Evolutionary conservation across 2,888 invertebrate genomes (phyloP).

Genomic region (Brassicogethes aeneus): DNA sequence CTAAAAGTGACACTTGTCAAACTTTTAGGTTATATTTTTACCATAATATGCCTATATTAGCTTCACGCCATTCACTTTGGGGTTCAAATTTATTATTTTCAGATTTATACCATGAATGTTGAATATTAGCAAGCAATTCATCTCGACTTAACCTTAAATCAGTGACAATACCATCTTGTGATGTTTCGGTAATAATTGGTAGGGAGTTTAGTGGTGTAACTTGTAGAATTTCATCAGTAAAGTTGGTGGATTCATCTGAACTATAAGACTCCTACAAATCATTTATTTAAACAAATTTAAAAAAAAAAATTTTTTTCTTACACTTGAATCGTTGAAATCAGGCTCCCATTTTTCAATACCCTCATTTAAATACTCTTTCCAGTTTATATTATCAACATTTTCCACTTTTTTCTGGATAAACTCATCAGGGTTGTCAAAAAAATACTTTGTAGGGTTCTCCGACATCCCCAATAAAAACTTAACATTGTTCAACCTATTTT

Average conservation of each 20-base stretch:
- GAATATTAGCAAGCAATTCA: constrained; percentile 26
- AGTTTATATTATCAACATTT: constrained; percentile 41
- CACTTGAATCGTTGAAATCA: constrained; percentile 20
- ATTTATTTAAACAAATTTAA: too few relatives aligned
- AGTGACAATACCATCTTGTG: constrained; percentile 17
- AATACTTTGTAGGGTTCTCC: constrained; percentile 32
- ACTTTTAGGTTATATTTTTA: constrained; percentile 14
- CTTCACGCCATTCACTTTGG: constrained; percentile 26
- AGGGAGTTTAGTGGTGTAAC: too few relatives aligned
- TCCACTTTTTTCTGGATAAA: constrained; percentile 27
- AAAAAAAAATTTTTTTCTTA: too few relatives aligned
- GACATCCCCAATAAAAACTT: constrained; percentile 34
- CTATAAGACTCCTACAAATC: too few relatives aligned
- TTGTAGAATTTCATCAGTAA: too few relatives aligned
- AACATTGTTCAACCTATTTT: constrained; percentile 27
- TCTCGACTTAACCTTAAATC: constrained; percentile 23
- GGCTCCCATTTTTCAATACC: constrained; percentile 32
- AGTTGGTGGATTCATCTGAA: too few relatives aligned
- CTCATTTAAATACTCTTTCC: constrained; percentile 43
- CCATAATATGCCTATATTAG: constrained; percentile 34
- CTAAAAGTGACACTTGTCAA: background rate
- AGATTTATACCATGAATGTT: constrained; percentile 32
- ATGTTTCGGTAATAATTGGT: constrained; percentile 14
- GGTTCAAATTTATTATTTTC: constrained; percentile 25
- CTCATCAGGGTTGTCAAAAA: constrained; percentile 26